Conservation (phyloP, 1,140 invertebrate species). For the Whitmania pigra region DNA sequence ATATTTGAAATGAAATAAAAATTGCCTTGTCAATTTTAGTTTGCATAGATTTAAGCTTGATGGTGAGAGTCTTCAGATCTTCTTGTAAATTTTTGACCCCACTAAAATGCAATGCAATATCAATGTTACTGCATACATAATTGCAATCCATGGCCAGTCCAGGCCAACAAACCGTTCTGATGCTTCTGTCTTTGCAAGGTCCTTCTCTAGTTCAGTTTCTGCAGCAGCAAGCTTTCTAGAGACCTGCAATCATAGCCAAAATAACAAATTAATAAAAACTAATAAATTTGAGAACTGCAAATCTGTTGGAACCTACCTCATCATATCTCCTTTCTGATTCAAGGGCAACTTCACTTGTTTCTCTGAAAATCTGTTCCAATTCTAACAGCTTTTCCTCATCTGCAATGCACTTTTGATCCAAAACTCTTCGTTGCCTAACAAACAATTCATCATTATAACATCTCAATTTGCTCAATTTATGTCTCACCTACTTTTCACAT, state of each 20-base stretch:
- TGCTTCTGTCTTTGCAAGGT: constrained; percentile 11
- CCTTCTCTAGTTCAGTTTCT: constrained; percentile 1
- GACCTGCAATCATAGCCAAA: background rate
- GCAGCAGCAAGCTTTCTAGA: constrained; percentile 2
- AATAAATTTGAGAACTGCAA: background rate
- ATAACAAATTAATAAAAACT: background rate
- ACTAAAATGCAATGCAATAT: background rate
- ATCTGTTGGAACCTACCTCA: background rate
- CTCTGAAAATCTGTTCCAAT: constrained; percentile 10
- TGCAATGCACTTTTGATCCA: constrained; percentile 2
- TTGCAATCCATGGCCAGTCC: background rate
- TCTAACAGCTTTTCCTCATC: constrained; percentile 1
- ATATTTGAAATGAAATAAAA: background rate
- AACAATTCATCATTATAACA: background rate
- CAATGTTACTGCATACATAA: background rate
- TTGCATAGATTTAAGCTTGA: constrained; percentile 11
- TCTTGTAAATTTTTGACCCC: constrained; percentile 8
- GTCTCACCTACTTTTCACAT: background rate
- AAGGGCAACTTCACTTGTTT: constrained; percentile 10
- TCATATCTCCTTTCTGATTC: constrained; percentile 8
- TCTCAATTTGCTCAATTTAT: background rate
- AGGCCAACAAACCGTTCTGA: constrained; percentile 4
- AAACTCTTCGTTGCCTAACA: constrained; percentile 1
- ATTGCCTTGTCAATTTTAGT: background rate
- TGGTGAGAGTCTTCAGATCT: background rate